Conservation (phyloP, 1,140 invertebrate genomes). For the Watersipora subatra region DNA sequence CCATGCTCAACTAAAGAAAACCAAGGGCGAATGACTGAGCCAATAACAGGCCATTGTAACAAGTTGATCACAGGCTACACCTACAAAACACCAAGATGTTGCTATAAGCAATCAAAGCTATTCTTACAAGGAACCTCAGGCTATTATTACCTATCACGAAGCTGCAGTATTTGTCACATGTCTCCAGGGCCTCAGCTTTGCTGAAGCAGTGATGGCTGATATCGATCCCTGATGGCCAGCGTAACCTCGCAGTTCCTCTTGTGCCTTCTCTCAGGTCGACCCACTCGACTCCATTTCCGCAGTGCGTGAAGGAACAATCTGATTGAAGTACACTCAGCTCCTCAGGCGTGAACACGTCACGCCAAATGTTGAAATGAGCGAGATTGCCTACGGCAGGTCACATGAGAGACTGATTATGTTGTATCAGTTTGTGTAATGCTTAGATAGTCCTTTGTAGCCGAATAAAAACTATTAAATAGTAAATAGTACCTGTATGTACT, state of each 20-base stretch:
- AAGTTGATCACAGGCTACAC: too few species aligned
- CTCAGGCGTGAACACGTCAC: slow-evolving; percentile 16
- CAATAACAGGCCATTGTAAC: too few species aligned
- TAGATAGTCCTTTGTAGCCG: too few species aligned
- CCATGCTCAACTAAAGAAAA: too few species aligned
- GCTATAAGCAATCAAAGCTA: too few species aligned
- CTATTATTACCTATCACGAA: slow-evolving; percentile 21
- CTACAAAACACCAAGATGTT: too few species aligned
- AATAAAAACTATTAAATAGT: too few species aligned
- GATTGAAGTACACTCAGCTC: slow-evolving; percentile 17
- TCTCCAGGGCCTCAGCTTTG: slow-evolving; percentile 15
- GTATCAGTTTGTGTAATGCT: too few species aligned
- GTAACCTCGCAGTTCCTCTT: slow-evolving; percentile 31
- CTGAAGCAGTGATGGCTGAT: slow-evolving; percentile 23
- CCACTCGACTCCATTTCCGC: slow-evolving; percentile 39
- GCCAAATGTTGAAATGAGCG: slow-evolving; percentile 37
- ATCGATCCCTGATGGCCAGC: slow-evolving; percentile 37
- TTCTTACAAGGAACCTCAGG: too few species aligned
- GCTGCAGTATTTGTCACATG: slow-evolving; percentile 36
- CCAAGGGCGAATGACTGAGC: too few species aligned
- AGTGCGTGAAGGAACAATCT: slow-evolving; percentile 35
- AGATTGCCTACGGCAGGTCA: slow-evolving; percentile 28
- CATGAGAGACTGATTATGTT: too few species aligned
- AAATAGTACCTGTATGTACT: too few species aligned
- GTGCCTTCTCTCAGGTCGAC: slow-evolving; percentile 37